Conservation (phyloP, 2,113 vertebrate genomes). For the Takifugu flavidus region DNA sequence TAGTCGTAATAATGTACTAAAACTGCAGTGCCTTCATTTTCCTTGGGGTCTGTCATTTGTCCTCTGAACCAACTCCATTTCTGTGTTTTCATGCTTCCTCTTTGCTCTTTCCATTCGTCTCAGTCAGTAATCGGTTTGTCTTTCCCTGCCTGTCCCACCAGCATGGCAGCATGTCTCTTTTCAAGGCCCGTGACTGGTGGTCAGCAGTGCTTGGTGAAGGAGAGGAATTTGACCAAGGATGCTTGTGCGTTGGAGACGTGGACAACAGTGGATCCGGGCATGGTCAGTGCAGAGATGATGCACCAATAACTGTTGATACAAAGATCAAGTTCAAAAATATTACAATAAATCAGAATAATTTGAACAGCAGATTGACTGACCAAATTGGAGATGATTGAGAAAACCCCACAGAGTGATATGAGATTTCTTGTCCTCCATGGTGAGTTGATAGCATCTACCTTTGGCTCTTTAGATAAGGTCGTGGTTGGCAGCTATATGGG, state of each 20-base stretch:
- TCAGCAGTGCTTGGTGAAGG: slow-evolving; percentile 84
- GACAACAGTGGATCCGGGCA: slow-evolving; percentile 88
- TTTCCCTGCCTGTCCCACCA: slow-evolving; percentile 49
- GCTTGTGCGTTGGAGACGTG: slow-evolving; percentile 89
- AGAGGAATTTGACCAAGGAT: slow-evolving; percentile 97
- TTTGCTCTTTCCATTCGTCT: too few species aligned
- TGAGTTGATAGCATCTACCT: neutral
- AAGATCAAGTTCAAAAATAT: too few species aligned
- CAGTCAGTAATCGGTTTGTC: neutral
- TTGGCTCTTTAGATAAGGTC: slow-evolving; percentile 82
- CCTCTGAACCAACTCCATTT: neutral
- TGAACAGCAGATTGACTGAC: too few species aligned
- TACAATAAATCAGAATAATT: too few species aligned
- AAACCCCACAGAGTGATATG: too few species aligned
- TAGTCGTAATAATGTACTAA: too few species aligned
- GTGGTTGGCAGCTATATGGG: slow-evolving; percentile 94
- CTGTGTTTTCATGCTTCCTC: too few species aligned
- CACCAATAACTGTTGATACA: neutral
- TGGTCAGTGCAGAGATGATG: slow-evolving; percentile 72
- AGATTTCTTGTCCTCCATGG: neutral
- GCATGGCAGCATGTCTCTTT: slow-evolving; percentile 87
- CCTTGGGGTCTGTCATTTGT: too few species aligned
- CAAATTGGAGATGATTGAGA: too few species aligned
- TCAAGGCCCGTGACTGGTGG: slow-evolving; percentile 99
- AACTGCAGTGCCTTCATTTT: too few species aligned